Conservation (phyloP, 2,113 vertebrate species). For the Apus apus region DNA sequence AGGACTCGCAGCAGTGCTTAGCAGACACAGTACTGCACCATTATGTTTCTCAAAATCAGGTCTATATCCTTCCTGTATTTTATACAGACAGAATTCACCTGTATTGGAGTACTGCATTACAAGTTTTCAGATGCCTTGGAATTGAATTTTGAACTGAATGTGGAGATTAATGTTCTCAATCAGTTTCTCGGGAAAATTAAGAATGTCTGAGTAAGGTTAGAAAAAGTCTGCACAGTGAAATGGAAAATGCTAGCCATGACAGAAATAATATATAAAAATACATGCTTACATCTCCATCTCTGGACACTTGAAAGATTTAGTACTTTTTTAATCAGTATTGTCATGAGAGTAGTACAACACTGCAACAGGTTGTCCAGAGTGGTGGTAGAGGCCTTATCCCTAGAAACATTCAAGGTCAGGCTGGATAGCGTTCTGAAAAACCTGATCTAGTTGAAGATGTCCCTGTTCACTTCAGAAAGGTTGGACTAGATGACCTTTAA, state of each 20-base stretch:
- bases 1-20: background rate
- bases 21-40: background rate
- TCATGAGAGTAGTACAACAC: background rate
- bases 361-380: too few relatives aligned
- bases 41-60: background rate
- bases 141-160: background rate
- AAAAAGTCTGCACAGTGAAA: background rate
- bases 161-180: background rate
- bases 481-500: too few relatives aligned
- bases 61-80: background rate
- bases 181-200: background rate
- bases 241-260: background rate
- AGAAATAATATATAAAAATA: background rate
- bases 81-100: background rate
- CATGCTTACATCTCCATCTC: background rate
- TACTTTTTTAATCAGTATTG: background rate
- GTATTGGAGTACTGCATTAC: background rate
- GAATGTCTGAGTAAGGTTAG: background rate
- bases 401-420: too few relatives aligned
- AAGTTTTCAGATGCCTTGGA: background rate
- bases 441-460: too few relatives aligned
- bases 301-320: background rate
- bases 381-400: too few relatives aligned
- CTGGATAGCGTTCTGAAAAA: too few relatives aligned
- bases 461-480: too few relatives aligned